Percentiles rank a stretch among this genome's conserved stretches.
phyloP scores from a whole-genome alignment of 92 coral and sea anemone species.

The Micromussa lordhowensis region DNA sequence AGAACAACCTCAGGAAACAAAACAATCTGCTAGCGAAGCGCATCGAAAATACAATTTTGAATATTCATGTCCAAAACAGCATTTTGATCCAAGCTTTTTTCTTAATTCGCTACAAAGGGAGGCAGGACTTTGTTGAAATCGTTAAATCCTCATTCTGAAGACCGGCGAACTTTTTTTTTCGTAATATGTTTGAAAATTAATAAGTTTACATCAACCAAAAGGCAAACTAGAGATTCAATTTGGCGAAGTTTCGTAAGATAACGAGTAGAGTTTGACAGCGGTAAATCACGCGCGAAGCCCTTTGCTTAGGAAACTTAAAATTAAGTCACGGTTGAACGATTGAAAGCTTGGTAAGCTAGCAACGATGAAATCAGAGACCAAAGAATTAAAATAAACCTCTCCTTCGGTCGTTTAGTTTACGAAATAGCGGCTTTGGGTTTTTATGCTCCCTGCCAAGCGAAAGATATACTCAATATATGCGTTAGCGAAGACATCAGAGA shows the following conservation, averaged over 20 bases:
- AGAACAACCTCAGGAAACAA: constrained; percentile 7
- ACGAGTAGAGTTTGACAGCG: constrained; percentile 47
- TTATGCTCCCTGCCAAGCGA: constrained; percentile 21
- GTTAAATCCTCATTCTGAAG: not conserved
- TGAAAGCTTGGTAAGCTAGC: constrained; percentile 1
- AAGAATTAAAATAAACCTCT: not conserved
- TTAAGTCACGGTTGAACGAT: not conserved
- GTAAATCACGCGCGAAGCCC: constrained; percentile 15
- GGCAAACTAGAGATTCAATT: constrained; percentile 50
- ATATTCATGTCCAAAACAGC: constrained; percentile 34
- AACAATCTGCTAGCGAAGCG: constrained; percentile 21
- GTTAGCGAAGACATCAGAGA: not conserved
- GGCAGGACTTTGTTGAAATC: not conserved
- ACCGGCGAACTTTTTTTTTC: constrained; percentile 9
- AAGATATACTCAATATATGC: constrained; percentile 9
- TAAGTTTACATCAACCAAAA: constrained; percentile 62
- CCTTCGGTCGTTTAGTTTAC: not conserved
- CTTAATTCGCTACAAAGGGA: constrained; percentile 15
- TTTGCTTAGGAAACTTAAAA: not conserved
- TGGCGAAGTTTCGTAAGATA: constrained; percentile 11
- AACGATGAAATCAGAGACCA: constrained; percentile 23
- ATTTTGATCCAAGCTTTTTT: constrained; percentile 21
- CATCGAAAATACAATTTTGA: constrained; percentile 35
- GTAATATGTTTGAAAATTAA: constrained; percentile 45
- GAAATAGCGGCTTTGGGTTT: not conserved